Conservation (phyloP, 2,113 vertebrate species). For the Lontra canadensis region DNA sequence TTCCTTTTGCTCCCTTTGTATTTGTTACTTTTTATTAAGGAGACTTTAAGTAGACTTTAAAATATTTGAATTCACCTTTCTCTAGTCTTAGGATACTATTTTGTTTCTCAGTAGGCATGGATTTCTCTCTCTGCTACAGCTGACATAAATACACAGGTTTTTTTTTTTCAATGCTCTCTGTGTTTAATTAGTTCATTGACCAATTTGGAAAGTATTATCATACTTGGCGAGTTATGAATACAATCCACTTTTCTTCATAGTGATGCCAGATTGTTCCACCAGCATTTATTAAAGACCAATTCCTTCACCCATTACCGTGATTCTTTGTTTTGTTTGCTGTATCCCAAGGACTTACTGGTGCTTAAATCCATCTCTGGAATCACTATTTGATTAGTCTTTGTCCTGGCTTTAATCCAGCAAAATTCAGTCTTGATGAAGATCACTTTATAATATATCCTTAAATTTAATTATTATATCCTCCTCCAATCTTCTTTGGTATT, state of each 20-base stretch:
- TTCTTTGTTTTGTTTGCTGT: slow-evolving; percentile 42
- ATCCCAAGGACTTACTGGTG: slow-evolving; percentile 56
- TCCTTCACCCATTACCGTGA: slow-evolving; percentile 49
- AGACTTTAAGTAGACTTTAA: slow-evolving; percentile 41
- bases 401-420: slow-evolving; percentile 64
- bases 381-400: slow-evolving; percentile 67
- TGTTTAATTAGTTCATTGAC: slow-evolving; percentile 64
- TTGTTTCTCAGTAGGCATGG: background rate
- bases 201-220: slow-evolving; percentile 53
- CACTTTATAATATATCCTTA: slow-evolving; percentile 70
- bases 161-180: background rate
- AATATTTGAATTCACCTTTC: background rate
- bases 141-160: background rate
- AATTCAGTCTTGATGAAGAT: slow-evolving; percentile 73
- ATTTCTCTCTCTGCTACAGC: background rate
- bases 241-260: slow-evolving; percentile 54
- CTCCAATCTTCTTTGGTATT: slow-evolving; percentile 61
- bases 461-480: slow-evolving; percentile 69
- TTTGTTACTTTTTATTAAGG: slow-evolving; percentile 45
- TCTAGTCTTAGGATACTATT: background rate
- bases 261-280: slow-evolving; percentile 11
- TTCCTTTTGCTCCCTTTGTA: background rate
- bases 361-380: slow-evolving; percentile 62
- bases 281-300: slow-evolving; percentile 61
- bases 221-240: slow-evolving; percentile 53